Percentiles rank a stretch among this genome's conserved stretches.
Conservation (phyloP, 1,140 invertebrate genomes). For the Dryas iulia region DNA sequence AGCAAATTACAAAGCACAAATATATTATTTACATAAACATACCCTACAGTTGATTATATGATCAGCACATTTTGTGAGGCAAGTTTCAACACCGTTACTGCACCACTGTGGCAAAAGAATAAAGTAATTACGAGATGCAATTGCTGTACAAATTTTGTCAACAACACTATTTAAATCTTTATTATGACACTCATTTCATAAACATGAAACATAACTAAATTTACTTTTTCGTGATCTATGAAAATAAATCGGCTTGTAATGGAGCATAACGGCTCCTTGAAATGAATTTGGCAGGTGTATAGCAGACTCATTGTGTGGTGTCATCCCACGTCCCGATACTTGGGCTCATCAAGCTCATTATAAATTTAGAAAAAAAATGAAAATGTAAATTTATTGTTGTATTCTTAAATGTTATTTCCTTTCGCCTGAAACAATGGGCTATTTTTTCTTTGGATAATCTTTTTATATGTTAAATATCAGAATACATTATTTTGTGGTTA, state of each 20-base stretch:
- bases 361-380: conserved; percentile 17
- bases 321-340: conserved; percentile 16
- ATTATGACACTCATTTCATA: background rate
- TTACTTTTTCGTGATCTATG: conserved; percentile 20
- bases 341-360: conserved; percentile 15
- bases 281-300: conserved; percentile 27
- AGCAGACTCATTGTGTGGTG: conserved; percentile 19
- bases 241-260: conserved; percentile 21
- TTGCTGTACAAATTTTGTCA: background rate
- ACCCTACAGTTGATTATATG: too few species aligned
- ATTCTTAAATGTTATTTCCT: background rate
- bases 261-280: conserved; percentile 16
- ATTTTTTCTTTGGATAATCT: too few species aligned
- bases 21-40: too few species aligned
- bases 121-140: too few species aligned
- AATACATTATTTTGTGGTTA: too few species aligned
- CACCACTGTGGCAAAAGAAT: too few species aligned
- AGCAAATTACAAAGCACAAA: too few species aligned
- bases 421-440: too few species aligned
- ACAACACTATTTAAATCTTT: conserved; percentile 6
- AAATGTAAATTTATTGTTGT: background rate
- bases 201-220: conserved; percentile 2
- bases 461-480: too few species aligned
- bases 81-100: too few species aligned
- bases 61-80: too few species aligned